A percentile compares a stretch with the other conserved stretches of the same genome.
These are phyloP conservation scores for Palythoa grandiflora DNA, from an alignment of 92 coral and sea anemone genomes.

Conservation along the genomic window DNA sequence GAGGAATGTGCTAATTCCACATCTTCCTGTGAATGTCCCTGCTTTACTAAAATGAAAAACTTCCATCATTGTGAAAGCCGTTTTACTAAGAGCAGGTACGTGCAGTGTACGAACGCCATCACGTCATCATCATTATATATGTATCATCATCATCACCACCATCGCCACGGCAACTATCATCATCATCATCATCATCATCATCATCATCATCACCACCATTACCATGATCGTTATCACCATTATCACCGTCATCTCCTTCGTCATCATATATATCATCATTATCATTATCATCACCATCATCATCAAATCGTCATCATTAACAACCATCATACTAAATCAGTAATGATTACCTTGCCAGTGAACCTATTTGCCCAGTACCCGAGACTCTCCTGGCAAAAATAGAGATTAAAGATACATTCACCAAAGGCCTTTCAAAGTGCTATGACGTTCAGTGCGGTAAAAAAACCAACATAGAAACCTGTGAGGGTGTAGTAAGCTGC, in stretches of 20 bases:
- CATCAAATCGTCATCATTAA: too few species aligned
- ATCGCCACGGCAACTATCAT: too few species aligned
- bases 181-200: too few species aligned
- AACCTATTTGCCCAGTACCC: constrained; percentile 69
- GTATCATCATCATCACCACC: too few species aligned
- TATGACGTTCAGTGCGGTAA: constrained; percentile 58
- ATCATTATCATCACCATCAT: too few species aligned
- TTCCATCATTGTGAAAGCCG: constrained; percentile 62
- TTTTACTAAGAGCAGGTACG: constrained; percentile 52
- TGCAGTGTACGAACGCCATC: too few species aligned
- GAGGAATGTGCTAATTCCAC: constrained; percentile 16
- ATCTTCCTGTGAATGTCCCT: constrained; percentile 64
- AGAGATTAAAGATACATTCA: constrained; percentile 9
- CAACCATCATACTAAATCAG: neutral
- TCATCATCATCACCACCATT: too few species aligned
- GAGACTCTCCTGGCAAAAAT: constrained; percentile 34
- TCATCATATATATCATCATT: too few species aligned
- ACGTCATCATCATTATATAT: too few species aligned
- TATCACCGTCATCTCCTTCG: too few species aligned
- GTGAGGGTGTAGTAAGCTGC: constrained; percentile 73
- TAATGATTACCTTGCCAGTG: constrained; percentile 13
- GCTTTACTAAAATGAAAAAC: constrained; percentile 31
- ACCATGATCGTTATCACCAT: too few species aligned
- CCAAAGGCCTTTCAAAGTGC: constrained; percentile 50
- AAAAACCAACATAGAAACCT: constrained; percentile 16